Base-by-base conservation (phyloP, 2,888 invertebrate genomes). In the Sminthurinus aureus region DNA sequence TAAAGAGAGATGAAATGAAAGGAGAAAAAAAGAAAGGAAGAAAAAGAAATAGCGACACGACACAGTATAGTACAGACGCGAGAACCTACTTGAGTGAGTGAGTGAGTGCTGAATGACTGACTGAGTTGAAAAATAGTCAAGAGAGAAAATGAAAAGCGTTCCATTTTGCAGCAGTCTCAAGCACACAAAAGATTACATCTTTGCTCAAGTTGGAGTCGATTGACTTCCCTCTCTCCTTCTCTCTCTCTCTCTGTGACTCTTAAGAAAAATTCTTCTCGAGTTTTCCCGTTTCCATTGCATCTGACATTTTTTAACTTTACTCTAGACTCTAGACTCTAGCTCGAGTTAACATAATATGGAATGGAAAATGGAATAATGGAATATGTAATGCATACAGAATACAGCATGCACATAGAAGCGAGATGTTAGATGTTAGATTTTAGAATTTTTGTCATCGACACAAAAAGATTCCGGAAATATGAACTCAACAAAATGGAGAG, bases 101-200 rank as follows among this genome's bases (percentile, higher is more conserved):
- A 58, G 58, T 58, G 58, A 58, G 58, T 58, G 58, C 6, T 18
- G 58, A 58, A 58, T 18, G 58, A 58, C 13, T 18, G 58, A 58
- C 13, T 18, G 58, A 58, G 58, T 15, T 18, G 58, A 58, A 18
- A 58, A 58, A 58, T 15, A 58, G 58, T 15, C 13, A 22, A 52
- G 76, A 76, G 78, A 78, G 78, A 64, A 79, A 58, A 79, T 79
- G 79, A 79, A 79, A 79, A 79, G 79, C 79, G 79, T 79, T 79
- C 69, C 79, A 79, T 79, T 66, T 79, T 66, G 69, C 69, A 38
- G 38, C 38, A 79, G 66, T 79, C 79, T 79, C 67, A n/a, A 50
- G 50, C 50, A 69, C 69, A 79, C 79, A 79, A 79, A 79, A 79
- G 79, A 79, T 69, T 69, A 79, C 79, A 79, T 79, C 79, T 79